Evolutionary conservation across 1,140 invertebrate genomes (phyloP).

Genomic region (Pseudomyrmex flavicornis): DNA sequence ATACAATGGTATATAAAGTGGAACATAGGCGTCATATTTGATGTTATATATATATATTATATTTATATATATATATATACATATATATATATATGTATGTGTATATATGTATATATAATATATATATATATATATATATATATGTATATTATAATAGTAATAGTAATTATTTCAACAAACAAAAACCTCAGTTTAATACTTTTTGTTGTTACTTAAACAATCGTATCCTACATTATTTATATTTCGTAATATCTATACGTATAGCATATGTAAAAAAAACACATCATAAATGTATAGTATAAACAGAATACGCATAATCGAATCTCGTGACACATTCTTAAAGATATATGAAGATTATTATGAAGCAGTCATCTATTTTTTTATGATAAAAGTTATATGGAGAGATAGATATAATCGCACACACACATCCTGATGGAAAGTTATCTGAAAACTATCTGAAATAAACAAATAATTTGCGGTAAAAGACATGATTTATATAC

Average conservation of each 20-base stretch:
- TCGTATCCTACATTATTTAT: constrained; percentile 77
- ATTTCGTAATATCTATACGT: constrained; percentile 75
- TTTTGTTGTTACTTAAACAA: constrained; percentile 74
- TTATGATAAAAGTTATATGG: constrained; percentile 80
- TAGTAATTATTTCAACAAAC: constrained; percentile 56
- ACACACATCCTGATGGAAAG: constrained; percentile 82
- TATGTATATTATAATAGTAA: constrained; percentile 63
- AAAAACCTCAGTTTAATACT: constrained; percentile 54
- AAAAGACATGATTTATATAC: constrained; percentile 68
- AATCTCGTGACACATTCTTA: constrained; percentile 67
- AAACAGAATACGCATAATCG: constrained; percentile 71
- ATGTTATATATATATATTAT: not conserved
- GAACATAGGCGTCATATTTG: constrained; percentile 78
- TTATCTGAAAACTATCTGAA: constrained; percentile 85
- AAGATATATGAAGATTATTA: constrained; percentile 75
- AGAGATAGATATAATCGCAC: constrained; percentile 80
- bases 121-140: no score
- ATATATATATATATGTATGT: no score
- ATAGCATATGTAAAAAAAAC: constrained; percentile 70
- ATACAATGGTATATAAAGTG: constrained; percentile 75
- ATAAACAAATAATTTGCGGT: constrained; percentile 83
- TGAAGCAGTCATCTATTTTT: constrained; percentile 75
- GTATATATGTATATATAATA: no score
- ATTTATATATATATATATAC: no score
- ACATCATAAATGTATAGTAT: constrained; percentile 71